Conservation (phyloP, 2,888 invertebrate genomes). For the Drosophila anceps region DNA sequence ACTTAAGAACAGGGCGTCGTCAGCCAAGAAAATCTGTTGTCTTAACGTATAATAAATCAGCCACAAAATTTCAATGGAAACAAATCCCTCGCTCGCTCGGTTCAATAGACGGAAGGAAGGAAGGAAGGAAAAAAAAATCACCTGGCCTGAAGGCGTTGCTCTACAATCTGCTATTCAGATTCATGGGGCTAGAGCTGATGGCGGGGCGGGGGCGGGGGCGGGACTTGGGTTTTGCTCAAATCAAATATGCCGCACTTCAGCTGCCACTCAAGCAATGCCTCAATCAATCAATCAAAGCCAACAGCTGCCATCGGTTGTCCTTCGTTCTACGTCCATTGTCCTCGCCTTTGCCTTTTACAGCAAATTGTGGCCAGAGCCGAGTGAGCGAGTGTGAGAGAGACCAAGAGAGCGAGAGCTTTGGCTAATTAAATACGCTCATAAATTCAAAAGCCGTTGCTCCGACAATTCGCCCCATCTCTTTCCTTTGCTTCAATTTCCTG, state of each 20-base stretch:
- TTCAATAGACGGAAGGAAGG: conserved; percentile 1
- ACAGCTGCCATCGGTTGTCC: conserved; percentile 55
- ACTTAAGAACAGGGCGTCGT: conserved; percentile 11
- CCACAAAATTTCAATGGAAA: conserved; percentile 68
- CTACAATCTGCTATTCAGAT: conserved; percentile 44
- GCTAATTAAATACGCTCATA: conserved; percentile 79
- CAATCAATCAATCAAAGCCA: conserved; percentile 78
- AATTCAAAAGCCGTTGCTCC: conserved; percentile 66
- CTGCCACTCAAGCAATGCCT: conserved; percentile 78
- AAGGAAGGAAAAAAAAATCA: conserved; percentile 2
- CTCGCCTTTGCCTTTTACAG: conserved; percentile 6
- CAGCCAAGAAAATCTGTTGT: conserved; percentile 72
- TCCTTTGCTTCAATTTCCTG: conserved; percentile 8
- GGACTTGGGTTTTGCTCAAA: conserved; percentile 44
- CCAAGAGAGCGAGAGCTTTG: conserved; percentile 25
- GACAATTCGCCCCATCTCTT: not conserved
- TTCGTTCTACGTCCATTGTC: conserved; percentile 11
- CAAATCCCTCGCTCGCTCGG: not conserved
- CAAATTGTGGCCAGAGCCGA: conserved; percentile 49
- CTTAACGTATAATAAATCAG: conserved; percentile 81
- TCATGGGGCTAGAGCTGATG: conserved; percentile 49
- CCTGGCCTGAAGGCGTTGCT: conserved; percentile 12
- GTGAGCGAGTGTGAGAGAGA: conserved; percentile 15
- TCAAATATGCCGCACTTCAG: conserved; percentile 78
- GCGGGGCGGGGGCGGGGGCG: conserved; percentile 6